These are phyloP conservation scores for Stichodactyla mertensii DNA, from an alignment of 64 coral and sea anemone species.

Conservation along the genomic window DNA sequence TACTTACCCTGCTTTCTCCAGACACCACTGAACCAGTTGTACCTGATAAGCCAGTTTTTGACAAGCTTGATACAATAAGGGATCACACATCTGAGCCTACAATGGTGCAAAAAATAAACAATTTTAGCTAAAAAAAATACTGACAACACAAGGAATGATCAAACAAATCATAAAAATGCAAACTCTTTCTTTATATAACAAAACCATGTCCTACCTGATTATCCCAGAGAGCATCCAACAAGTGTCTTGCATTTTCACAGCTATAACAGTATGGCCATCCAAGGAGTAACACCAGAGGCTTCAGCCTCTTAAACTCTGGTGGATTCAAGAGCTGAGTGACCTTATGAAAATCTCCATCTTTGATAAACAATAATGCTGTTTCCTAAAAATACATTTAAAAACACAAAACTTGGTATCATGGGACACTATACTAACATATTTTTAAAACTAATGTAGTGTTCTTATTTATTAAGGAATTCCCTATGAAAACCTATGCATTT, in stretches of 20 bases:
- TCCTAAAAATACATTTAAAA: slow-evolving; percentile 20
- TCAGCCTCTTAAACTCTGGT: slow-evolving; percentile 66
- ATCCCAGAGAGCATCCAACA: slow-evolving; percentile 85
- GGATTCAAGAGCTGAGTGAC: slow-evolving; percentile 70
- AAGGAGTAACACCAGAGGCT: slow-evolving; percentile 82
- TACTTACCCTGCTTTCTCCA: slow-evolving; percentile 79
- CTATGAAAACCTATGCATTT: too few relatives aligned
- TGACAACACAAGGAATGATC: too few relatives aligned
- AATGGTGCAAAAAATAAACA: not conserved
- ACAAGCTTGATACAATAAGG: slow-evolving; percentile 82
- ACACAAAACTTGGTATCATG: too few relatives aligned
- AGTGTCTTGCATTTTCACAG: slow-evolving; percentile 87
- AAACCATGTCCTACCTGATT: slow-evolving; percentile 30
- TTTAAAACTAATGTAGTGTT: too few relatives aligned
- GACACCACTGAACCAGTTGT: slow-evolving; percentile 91
- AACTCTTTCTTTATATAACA: not conserved
- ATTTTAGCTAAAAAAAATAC: not conserved
- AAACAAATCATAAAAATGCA: too few relatives aligned
- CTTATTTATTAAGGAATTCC: too few relatives aligned
- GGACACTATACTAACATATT: too few relatives aligned
- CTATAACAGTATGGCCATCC: slow-evolving; percentile 88
- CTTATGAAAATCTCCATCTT: slow-evolving; percentile 68
- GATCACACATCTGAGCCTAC: slow-evolving; percentile 52
- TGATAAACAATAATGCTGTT: slow-evolving; percentile 82
- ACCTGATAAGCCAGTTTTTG: slow-evolving; percentile 94